Percentiles rank a stretch among this genome's conserved stretches.
Conservation (phyloP, 2,797 vertebrate species). For the Mus spretus region DNA sequence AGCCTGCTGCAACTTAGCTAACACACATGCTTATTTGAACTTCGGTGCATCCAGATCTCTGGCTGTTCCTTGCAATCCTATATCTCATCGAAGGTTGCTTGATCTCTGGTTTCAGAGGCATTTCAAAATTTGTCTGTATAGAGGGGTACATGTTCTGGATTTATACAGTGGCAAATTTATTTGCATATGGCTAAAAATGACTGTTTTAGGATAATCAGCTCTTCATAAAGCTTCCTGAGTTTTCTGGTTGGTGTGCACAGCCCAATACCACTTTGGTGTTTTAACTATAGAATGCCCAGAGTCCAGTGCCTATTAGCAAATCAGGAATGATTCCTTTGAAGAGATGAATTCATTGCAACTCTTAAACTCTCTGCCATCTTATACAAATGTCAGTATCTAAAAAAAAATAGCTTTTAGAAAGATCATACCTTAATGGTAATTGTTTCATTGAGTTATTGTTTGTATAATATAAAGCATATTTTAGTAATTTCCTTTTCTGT, state of each 20-base stretch:
- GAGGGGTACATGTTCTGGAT: neutral
- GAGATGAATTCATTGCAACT: conserved; percentile 83
- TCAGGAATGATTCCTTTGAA: conserved; percentile 79
- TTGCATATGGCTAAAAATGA: neutral
- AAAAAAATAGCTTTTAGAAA: conserved; percentile 87
- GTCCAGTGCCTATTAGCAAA: conserved; percentile 76
- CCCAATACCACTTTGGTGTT: neutral
- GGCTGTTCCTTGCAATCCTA: neutral
- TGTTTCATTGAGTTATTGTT: conserved; percentile 88
- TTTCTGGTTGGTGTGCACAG: conserved; percentile 8
- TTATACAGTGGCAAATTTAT: neutral
- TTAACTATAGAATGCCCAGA: neutral
- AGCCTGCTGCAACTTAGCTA: neutral
- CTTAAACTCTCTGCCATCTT: conserved; percentile 86
- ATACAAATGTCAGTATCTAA: conserved; percentile 87
- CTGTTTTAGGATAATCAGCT: neutral
- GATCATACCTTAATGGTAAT: conserved; percentile 84
- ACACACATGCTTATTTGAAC: neutral
- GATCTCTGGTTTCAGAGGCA: neutral
- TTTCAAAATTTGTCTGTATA: neutral
- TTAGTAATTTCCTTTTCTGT: conserved; percentile 87
- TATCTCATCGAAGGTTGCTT: neutral
- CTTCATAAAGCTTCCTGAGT: neutral
- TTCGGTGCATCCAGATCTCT: neutral
- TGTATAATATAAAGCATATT: conserved; percentile 85